Percentiles rank a stretch among this genome's conserved stretches.
Conservation (phyloP, 1,140 invertebrate genomes). For the Hyposmocoma kahamanoa region DNA sequence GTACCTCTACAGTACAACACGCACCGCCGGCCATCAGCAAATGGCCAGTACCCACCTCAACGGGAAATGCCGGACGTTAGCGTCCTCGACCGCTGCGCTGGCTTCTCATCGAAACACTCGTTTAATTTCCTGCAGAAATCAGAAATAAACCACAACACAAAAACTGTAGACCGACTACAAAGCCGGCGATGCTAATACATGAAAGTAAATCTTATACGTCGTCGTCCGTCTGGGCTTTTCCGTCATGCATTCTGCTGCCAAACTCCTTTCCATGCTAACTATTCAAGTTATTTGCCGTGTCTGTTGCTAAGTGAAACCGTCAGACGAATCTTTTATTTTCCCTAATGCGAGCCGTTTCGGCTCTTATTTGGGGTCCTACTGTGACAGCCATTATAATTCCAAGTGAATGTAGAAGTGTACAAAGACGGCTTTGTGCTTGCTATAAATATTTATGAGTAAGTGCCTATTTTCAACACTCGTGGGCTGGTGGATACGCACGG, state of each 20-base stretch:
- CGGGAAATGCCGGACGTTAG: slow-evolving; percentile 36
- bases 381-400: slow-evolving; percentile 69
- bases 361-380: slow-evolving; percentile 62
- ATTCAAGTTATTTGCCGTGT: slow-evolving; percentile 45
- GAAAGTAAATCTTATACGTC: slow-evolving; percentile 31
- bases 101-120: slow-evolving; percentile 17
- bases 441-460: slow-evolving; percentile 69
- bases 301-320: slow-evolving; percentile 61
- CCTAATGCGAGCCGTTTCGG: slow-evolving; percentile 62
- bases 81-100: slow-evolving; percentile 21
- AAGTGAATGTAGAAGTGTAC: slow-evolving; percentile 63
- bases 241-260: slow-evolving; percentile 30
- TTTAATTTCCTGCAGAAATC: slow-evolving; percentile 45
- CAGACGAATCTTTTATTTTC: slow-evolving; percentile 57
- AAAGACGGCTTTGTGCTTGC: slow-evolving; percentile 57
- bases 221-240: slow-evolving; percentile 17
- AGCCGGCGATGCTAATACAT: slow-evolving; percentile 6
- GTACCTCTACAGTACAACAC: slow-evolving; percentile 50
- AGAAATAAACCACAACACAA: slow-evolving; percentile 32
- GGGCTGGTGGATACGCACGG: slow-evolving; percentile 59
- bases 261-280: slow-evolving; percentile 42
- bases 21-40: slow-evolving; percentile 27
- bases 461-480: slow-evolving; percentile 61
- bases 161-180: slow-evolving; percentile 27
- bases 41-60: slow-evolving; percentile 26